Conservation (phyloP, 2,888 invertebrate genomes). For the Homarus gammarus region DNA sequence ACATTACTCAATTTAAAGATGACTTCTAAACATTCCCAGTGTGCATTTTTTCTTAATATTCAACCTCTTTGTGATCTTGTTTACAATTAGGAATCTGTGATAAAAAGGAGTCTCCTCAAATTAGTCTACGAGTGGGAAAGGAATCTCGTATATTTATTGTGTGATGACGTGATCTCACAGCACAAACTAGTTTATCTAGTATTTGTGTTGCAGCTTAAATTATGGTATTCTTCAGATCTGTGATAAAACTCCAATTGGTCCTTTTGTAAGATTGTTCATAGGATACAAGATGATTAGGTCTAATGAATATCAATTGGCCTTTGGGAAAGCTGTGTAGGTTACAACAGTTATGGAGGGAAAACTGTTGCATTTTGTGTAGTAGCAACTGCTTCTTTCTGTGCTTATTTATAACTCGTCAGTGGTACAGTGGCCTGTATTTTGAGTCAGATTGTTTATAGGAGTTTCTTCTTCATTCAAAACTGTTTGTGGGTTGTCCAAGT, state of each 20-base stretch:
- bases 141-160: slow-evolving; percentile 17
- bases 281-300: neutral
- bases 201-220: neutral
- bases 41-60: neutral
- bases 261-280: neutral
- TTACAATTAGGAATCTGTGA: slow-evolving; percentile 24
- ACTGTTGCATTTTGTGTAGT: neutral
- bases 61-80: neutral
- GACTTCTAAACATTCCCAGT: slow-evolving; percentile 36
- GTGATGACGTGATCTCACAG: slow-evolving; percentile 40
- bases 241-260: neutral
- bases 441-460: slow-evolving; percentile 2
- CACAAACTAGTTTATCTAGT: slow-evolving; percentile 9
- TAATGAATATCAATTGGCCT: neutral
- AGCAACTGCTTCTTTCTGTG: slow-evolving; percentile 13
- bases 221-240: neutral
- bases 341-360: neutral
- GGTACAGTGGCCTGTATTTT: slow-evolving; percentile 37
- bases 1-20: neutral
- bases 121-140: slow-evolving; percentile 23
- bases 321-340: slow-evolving; percentile 12
- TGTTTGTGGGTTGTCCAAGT: neutral
- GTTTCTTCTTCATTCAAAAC: neutral
- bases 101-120: slow-evolving; percentile 9
- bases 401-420: slow-evolving; percentile 45